These are phyloP conservation scores for Platyrinchus mystaceus DNA, from an alignment of 2,797 vertebrate genomes.

Conservation along the genomic window DNA sequence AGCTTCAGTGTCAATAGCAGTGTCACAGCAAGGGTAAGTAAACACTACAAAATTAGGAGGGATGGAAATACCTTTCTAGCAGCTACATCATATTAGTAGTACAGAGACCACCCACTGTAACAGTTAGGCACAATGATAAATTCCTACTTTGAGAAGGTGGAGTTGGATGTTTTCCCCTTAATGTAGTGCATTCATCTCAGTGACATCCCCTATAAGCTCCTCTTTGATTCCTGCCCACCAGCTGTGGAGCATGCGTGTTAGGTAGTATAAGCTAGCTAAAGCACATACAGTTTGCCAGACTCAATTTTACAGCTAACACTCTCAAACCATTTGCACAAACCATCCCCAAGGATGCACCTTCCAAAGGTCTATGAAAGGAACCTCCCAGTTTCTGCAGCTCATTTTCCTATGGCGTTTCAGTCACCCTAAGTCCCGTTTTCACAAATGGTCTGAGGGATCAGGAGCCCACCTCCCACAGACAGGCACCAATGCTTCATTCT, in stretches of 20 bases:
- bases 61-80: conserved; percentile 36
- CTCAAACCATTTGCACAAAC: background rate
- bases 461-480: background rate
- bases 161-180: background rate
- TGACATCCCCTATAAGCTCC: background rate
- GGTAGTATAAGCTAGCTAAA: background rate
- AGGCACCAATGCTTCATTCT: background rate
- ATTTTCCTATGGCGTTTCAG: background rate
- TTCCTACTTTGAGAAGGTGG: background rate
- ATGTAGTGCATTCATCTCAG: background rate
- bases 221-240: background rate
- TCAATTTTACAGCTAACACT: background rate
- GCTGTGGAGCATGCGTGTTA: rapidly evolving
- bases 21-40: conserved; percentile 68
- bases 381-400: background rate
- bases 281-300: background rate
- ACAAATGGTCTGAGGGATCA: background rate
- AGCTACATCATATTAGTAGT: background rate
- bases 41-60: conserved; percentile 51
- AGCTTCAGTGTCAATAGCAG: conserved; percentile 49
- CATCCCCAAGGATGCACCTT: background rate
- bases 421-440: background rate
- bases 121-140: background rate
- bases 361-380: background rate
- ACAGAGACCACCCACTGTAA: background rate